A percentile compares a stretch with the other conserved stretches of the same genome.
Conservation (phyloP, 2,888 invertebrate genomes). For the Ferrisia virgata region DNA sequence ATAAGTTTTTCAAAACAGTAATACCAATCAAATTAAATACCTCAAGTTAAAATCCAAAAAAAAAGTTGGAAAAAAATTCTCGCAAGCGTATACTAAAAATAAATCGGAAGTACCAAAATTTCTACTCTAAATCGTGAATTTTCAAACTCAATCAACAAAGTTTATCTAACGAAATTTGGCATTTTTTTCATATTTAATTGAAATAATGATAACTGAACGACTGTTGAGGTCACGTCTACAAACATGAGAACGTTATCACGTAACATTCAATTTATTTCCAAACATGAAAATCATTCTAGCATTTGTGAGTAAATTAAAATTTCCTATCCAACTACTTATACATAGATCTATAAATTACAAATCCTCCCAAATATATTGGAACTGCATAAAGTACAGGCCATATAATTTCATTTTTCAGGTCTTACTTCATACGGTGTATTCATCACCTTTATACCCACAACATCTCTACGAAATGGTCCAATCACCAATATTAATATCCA, state of each 20-base stretch:
- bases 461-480: not conserved
- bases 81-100: not conserved
- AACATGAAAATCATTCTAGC: not conserved
- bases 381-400: too few species aligned
- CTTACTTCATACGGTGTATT: not conserved
- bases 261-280: not conserved
- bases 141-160: not conserved
- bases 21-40: not conserved
- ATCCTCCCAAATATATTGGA: too few species aligned
- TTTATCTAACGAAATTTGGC: too few species aligned
- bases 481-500: not conserved
- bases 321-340: too few species aligned
- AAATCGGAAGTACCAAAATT: not conserved
- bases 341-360: too few species aligned
- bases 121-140: not conserved
- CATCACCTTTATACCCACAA: not conserved
- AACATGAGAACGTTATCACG: not conserved
- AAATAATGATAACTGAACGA: too few species aligned
- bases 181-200: too few species aligned
- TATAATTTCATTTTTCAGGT: not conserved
- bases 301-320: not conserved
- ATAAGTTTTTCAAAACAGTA: not conserved
- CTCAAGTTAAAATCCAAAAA: not conserved
- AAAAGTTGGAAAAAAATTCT: not conserved
- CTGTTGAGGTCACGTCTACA: not conserved